Evolutionary conservation across 2,797 vertebrate genomes (phyloP).

Genomic region (Dromococcyx pavoninus): DNA sequence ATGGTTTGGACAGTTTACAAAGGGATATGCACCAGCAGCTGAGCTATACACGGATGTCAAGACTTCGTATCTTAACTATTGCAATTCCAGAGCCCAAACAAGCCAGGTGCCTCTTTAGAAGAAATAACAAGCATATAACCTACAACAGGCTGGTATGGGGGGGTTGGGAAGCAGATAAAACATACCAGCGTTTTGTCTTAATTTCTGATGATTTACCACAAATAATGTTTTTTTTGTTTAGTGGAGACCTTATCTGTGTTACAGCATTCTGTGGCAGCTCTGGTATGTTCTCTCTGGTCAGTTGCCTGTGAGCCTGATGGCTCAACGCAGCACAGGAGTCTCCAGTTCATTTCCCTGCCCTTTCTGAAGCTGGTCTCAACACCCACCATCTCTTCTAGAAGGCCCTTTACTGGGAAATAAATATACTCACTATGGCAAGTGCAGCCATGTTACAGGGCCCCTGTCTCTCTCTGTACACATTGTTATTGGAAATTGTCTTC

Average conservation of each 20-base stretch:
- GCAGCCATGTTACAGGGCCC: neutral
- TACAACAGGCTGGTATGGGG: neutral
- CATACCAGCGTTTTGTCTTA: neutral
- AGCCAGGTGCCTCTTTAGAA: neutral
- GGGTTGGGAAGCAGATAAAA: neutral
- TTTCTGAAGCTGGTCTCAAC: neutral
- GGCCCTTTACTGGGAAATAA: neutral
- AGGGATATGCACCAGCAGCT: neutral
- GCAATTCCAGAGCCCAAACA: neutral
- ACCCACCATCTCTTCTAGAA: neutral
- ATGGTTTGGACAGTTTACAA: slow-evolving; percentile 20
- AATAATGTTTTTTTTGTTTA: neutral
- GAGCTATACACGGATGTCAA: neutral
- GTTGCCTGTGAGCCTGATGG: neutral
- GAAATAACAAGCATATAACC: neutral
- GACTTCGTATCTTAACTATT: neutral
- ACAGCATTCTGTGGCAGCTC: neutral
- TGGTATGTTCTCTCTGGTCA: neutral
- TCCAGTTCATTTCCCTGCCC: neutral
- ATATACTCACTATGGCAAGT: neutral
- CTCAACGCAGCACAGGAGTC: neutral
- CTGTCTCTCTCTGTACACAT: neutral
- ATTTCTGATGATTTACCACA: neutral
- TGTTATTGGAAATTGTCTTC: neutral
- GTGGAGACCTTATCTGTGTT: rapidly evolving